Percentiles rank a stretch among this genome's conserved stretches.
Conservation (phyloP, 2,113 vertebrate species). For the Sinocyclocheilus maitianheensis region DNA sequence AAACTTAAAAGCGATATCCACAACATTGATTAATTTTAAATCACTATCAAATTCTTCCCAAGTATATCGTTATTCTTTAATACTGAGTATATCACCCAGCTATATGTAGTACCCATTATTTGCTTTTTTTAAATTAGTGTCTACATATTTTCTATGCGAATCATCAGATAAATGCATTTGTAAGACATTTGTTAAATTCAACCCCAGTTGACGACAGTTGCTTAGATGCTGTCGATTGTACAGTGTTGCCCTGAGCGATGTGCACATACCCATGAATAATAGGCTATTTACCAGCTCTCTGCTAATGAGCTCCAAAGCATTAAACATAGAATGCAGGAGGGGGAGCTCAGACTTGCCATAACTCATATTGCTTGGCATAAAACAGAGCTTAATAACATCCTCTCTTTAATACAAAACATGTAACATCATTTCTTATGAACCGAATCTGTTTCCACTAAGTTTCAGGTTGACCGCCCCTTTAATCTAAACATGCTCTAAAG, state of each 20-base stretch:
- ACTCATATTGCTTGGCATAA: conserved; percentile 62
- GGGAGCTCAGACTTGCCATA: conserved; percentile 51
- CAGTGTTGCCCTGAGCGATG: conserved; percentile 5
- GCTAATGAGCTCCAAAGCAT: conserved; percentile 24
- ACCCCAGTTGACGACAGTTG: neutral
- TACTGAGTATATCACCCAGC: neutral
- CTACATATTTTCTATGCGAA: neutral
- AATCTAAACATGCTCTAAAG: conserved; percentile 53
- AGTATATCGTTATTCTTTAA: no score
- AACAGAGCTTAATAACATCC: conserved; percentile 63
- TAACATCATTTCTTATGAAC: conserved; percentile 67
- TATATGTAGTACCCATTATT: neutral
- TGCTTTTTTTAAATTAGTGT: neutral
- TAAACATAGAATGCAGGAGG: neutral
- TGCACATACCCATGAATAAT: conserved; percentile 20
- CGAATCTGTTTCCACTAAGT: conserved; percentile 74
- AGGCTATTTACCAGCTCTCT: conserved; percentile 24
- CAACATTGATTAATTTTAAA: neutral
- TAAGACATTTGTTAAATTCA: conserved; percentile 16
- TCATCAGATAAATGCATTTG: neutral
- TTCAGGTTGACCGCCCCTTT: conserved; percentile 60
- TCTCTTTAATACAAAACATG: conserved; percentile 65
- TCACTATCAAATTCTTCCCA: neutral
- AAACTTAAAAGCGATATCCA: neutral
- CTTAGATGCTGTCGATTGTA: neutral